phyloP scores from a whole-genome alignment of 2,113 vertebrate species.

The Nesoenas mayeri region DNA sequence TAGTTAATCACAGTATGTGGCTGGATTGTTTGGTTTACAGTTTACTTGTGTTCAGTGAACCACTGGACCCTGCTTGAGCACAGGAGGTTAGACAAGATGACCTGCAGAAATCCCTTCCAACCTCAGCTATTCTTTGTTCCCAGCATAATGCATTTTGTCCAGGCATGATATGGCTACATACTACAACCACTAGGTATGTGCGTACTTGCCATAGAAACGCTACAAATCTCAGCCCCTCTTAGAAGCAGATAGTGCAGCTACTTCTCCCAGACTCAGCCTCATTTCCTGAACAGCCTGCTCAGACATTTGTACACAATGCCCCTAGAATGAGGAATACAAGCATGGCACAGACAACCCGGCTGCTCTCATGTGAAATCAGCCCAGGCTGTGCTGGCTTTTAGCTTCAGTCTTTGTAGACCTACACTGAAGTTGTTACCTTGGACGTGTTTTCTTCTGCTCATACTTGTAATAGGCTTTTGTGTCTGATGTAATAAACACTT shows the following conservation, averaged over 20 bases:
- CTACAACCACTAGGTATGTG: not conserved
- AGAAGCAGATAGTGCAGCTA: not conserved
- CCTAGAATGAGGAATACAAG: not conserved
- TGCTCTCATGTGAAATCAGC: not conserved
- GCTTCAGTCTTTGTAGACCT: not conserved
- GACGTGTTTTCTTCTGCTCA: fast-evolving
- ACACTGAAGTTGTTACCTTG: not conserved
- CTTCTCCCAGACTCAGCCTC: not conserved
- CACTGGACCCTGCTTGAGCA: not conserved
- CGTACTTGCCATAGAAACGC: not conserved
- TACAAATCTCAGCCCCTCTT: not conserved
- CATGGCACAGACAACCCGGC: not conserved
- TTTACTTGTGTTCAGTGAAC: not conserved
- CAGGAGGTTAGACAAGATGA: not conserved
- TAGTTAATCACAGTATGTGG: not conserved
- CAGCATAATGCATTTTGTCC: not conserved
- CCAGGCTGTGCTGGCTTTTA: not conserved
- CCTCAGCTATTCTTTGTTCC: not conserved
- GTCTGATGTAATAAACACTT: not conserved
- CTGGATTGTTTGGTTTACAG: not conserved
- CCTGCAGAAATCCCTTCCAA: not conserved
- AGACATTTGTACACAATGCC: not conserved
- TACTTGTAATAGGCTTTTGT: not conserved
- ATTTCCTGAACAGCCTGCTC: not conserved
- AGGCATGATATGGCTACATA: not conserved